These are phyloP conservation scores for Coecobrya sp. DNA, from an alignment of 2,888 invertebrate genomes.

Conservation along the genomic window DNA sequence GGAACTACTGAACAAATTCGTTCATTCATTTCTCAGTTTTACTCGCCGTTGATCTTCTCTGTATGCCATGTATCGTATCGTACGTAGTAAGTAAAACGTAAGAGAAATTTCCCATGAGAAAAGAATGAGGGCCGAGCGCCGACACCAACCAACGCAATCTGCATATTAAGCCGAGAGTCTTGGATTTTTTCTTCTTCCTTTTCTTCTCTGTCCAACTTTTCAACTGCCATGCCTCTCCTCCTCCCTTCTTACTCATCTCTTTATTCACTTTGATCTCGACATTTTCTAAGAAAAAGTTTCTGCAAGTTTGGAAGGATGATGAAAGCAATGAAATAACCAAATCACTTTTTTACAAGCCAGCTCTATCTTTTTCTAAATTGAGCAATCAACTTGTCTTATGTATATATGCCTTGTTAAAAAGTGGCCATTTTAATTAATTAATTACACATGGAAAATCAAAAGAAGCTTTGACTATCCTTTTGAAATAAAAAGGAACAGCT, in stretches of 20 bases:
- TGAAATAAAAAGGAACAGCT: background rate
- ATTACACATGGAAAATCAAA: conserved; percentile 56
- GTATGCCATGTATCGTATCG: background rate
- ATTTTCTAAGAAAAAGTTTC: conserved; percentile 7
- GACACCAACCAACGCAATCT: conserved; percentile 32
- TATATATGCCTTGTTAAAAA: background rate
- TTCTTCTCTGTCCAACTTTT: conserved; percentile 9
- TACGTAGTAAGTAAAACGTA: background rate
- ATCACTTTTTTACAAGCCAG: too few relatives aligned
- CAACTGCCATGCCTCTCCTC: background rate
- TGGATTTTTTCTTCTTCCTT: conserved; percentile 12
- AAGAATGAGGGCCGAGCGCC: background rate
- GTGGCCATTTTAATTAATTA: conserved; percentile 40
- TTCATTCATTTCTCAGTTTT: conserved; percentile 17
- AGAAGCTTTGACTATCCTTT: background rate
- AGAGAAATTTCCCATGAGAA: conserved; percentile 46
- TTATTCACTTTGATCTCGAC: background rate
- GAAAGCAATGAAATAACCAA: background rate
- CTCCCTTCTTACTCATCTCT: background rate
- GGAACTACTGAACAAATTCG: background rate
- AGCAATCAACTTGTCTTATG: background rate
- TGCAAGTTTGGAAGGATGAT: background rate
- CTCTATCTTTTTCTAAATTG: background rate
- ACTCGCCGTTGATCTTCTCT: too few relatives aligned
- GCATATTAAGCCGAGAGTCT: conserved; percentile 24